Evolutionary conservation across 2,888 invertebrate genomes (phyloP), one percentile per base, ranked within the genome.

Genomic region (Harmothoe impar): DNA sequence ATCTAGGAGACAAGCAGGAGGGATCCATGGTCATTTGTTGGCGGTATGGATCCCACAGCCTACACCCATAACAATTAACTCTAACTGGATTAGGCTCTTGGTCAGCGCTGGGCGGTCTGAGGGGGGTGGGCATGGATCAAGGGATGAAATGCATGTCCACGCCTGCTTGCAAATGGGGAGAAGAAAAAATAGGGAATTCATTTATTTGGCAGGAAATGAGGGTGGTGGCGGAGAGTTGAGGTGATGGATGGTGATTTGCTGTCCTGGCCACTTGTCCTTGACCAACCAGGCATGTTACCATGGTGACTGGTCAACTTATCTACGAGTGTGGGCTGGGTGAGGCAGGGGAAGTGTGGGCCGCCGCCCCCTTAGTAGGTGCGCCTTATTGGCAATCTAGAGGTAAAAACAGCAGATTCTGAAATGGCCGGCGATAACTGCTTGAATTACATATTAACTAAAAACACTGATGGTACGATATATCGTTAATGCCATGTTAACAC

Each of bases 241-340:
- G 72, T 72, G 72, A 72, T 72, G 72, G 72, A 72, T 72, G 25
- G 72, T 72, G 72, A 72, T 72, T 72, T 15, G 72, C 29, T 72
- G 72, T 72, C 72, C 31, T 25, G 15, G 29, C 29, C 72, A n/a
- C 72, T n/a, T 72, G 62, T 72, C 29, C 15, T 25, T 29, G 72
- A 72, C 72, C 29, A 31, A 31, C 31, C 15, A 72, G 72, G 5
- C 72, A 31, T 29, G 72, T 72, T 72, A 15, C 72, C 29, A 72
- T 72, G 72, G 72, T 29, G 72, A 72, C 72, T 72, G 29, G 72
- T 29, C 72, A 72, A 31, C 72, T 25, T 72, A 29, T 72, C 29
- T 72, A 72, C 1, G 72, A 31, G 29, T 29, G 25, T 72, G 72
- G 29, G 25, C 29, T 15, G 43, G 62, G 72, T 29, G 72, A 3